These are phyloP conservation scores for Pongo pygmaeus DNA, from an alignment of 2,113 vertebrate species.

Conservation along the genomic window DNA sequence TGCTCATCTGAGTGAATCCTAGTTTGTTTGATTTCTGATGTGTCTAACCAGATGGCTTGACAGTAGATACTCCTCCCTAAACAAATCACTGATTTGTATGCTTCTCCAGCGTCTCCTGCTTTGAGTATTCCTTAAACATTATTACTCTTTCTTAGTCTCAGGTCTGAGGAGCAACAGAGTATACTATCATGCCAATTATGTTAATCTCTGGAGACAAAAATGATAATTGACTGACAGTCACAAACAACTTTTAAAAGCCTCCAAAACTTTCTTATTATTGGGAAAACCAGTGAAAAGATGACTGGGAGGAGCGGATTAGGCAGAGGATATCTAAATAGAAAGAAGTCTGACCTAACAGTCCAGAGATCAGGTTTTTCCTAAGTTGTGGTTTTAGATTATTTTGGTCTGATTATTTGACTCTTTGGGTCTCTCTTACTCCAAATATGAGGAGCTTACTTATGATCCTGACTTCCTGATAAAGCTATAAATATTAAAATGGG, in stretches of 20 bases:
- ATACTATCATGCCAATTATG: not conserved
- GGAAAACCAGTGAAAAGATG: not conserved
- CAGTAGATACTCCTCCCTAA: not conserved
- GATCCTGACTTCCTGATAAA: not conserved
- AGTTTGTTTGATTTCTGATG: not conserved
- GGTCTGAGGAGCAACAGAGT: not conserved
- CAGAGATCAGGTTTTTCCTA: not conserved
- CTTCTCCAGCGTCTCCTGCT: not conserved
- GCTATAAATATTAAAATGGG: not conserved
- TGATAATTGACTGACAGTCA: constrained; percentile 20
- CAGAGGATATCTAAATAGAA: not conserved
- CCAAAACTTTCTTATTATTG: not conserved
- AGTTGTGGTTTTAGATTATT: constrained; percentile 22
- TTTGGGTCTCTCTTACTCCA: not conserved
- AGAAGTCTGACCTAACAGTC: not conserved
- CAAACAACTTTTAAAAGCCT: constrained; percentile 1
- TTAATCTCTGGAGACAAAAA: not conserved
- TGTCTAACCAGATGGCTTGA: not conserved
- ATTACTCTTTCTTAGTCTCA: not conserved
- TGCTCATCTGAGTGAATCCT: not conserved
- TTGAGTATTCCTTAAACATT: not conserved
- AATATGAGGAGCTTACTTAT: constrained; percentile 24
- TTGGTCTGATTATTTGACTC: not conserved
- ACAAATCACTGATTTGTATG: not conserved
- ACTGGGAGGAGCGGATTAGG: not conserved